Evolutionary conservation across 2,888 invertebrate genomes (phyloP).

Genomic region (Gymnosoma rotundatum): DNA sequence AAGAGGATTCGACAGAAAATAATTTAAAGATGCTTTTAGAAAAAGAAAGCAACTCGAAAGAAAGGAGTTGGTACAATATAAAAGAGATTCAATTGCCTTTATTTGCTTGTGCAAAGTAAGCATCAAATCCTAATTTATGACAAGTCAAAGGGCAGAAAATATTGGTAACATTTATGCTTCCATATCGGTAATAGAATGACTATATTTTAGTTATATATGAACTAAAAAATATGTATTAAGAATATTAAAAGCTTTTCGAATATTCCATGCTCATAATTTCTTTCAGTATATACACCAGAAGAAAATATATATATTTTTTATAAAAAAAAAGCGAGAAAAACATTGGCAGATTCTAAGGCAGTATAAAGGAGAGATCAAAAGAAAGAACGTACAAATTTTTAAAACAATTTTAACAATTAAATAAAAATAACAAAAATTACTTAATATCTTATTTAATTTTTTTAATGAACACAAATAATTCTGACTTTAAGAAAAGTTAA

Average conservation of each 20-base stretch:
- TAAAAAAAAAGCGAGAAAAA: neutral
- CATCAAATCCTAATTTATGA: too few relatives aligned
- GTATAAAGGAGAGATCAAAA: slow-evolving; percentile 33
- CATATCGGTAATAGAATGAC: too few relatives aligned
- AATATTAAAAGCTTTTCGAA: neutral
- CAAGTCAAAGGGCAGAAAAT: too few relatives aligned
- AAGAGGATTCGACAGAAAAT: too few relatives aligned
- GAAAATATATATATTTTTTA: neutral
- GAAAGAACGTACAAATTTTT: neutral
- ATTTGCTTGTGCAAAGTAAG: too few relatives aligned
- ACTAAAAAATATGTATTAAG: neutral
- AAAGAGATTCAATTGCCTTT: too few relatives aligned
- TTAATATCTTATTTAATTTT: slow-evolving; percentile 29
- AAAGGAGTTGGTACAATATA: too few relatives aligned
- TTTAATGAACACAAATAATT: slow-evolving; percentile 66
- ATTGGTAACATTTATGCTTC: too few relatives aligned
- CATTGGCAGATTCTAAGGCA: slow-evolving; percentile 58
- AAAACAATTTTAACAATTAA: slow-evolving; percentile 64
- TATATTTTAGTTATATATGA: too few relatives aligned
- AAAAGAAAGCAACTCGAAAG: too few relatives aligned
- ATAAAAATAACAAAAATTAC: slow-evolving; percentile 51
- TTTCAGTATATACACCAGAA: slow-evolving; percentile 7
- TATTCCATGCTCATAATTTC: neutral
- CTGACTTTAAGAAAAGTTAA: slow-evolving; percentile 40
- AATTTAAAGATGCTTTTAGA: too few relatives aligned